phyloP scores from a whole-genome alignment of 2,797 vertebrate species.

The Leptodactylus fallax region DNA sequence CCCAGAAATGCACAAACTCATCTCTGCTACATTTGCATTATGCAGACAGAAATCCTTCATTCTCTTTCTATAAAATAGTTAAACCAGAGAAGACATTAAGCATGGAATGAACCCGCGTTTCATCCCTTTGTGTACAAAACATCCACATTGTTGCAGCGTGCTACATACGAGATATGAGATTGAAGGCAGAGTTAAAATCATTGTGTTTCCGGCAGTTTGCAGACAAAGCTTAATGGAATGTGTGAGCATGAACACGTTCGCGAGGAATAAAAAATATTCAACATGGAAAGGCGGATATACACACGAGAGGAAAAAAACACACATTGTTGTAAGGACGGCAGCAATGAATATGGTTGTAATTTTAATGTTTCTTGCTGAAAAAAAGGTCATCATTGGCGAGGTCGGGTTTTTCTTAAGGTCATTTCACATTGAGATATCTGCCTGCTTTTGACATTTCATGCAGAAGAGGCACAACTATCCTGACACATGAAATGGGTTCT shows the following conservation, averaged over 20 bases:
- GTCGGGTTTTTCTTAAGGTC: constrained; percentile 77
- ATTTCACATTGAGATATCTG: constrained; percentile 77
- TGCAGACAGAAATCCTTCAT: not conserved
- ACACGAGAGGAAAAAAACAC: constrained; percentile 67
- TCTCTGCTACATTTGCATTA: not conserved
- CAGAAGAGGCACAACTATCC: constrained; percentile 72
- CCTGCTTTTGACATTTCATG: constrained; percentile 77
- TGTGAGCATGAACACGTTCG: constrained; percentile 13
- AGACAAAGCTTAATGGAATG: constrained; percentile 47
- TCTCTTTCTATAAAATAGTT: not conserved
- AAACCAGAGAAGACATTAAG: not conserved
- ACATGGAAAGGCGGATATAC: constrained; percentile 68
- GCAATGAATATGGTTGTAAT: constrained; percentile 75
- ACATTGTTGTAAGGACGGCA: constrained; percentile 74
- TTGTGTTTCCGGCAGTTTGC: not conserved
- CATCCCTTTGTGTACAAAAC: constrained; percentile 46
- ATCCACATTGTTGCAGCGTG: constrained; percentile 12
- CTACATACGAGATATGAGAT: constrained; percentile 12
- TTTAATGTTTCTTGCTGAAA: constrained; percentile 76
- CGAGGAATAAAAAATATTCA: constrained; percentile 66
- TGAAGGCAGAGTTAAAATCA: constrained; percentile 36
- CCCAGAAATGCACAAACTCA: not conserved
- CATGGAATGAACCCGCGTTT: not conserved
- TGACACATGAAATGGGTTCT: constrained; percentile 79
- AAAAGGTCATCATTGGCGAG: constrained; percentile 78